Evolutionary conservation across 2,888 invertebrate species (phyloP).

Genomic region (Metellina segmentata): DNA sequence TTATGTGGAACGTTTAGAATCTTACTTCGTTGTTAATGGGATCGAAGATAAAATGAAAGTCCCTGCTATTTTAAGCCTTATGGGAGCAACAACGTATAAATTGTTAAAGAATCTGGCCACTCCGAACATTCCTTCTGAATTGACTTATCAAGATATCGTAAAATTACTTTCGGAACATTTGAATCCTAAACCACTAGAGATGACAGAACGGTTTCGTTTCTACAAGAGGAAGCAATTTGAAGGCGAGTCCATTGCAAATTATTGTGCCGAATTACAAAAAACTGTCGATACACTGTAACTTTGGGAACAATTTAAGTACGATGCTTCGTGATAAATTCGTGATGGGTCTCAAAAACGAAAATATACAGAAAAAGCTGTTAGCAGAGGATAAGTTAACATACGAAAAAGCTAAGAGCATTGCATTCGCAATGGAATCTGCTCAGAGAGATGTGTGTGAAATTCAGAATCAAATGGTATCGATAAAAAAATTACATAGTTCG

Average conservation of each 20-base stretch:
- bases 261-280: constrained; percentile 50
- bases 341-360: constrained; percentile 65
- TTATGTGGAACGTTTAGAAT: constrained; percentile 62
- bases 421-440: constrained; percentile 64
- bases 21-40: constrained; percentile 62
- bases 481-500: constrained; percentile 40
- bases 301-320: constrained; percentile 67
- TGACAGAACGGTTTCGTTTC: constrained; percentile 63
- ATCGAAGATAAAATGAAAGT: constrained; percentile 61
- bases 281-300: constrained; percentile 61
- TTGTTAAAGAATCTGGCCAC: constrained; percentile 61
- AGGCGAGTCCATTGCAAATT: constrained; percentile 58
- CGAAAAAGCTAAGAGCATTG: constrained; percentile 63
- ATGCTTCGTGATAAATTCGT: constrained; percentile 65
- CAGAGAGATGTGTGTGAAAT: constrained; percentile 53
- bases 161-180: constrained; percentile 63
- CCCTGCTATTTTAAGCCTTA: constrained; percentile 60
- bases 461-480: constrained; percentile 36
- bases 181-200: constrained; percentile 65
- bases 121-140: constrained; percentile 57
- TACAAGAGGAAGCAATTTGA: constrained; percentile 64
- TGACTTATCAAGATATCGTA: constrained; percentile 62
- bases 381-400: constrained; percentile 65
- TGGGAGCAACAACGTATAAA: constrained; percentile 59
- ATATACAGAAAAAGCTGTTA: constrained; percentile 66